Base-by-base conservation (phyloP, 2,888 invertebrate genomes). In the Tenthredo mesomela region DNA sequence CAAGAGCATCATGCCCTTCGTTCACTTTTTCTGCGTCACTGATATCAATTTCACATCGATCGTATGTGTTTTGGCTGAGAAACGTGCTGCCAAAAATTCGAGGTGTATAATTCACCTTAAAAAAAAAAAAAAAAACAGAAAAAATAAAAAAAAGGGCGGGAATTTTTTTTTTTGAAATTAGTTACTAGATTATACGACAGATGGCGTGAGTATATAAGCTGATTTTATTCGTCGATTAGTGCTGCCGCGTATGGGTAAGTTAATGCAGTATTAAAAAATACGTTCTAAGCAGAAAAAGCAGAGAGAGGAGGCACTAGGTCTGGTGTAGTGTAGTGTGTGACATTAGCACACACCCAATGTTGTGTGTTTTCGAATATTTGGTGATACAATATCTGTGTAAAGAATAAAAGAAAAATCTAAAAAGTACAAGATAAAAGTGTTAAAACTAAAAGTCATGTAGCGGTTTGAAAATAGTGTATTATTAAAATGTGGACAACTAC, bases 401-500 rank as follows among this genome's bases (percentile, higher is more conserved):
- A 67, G n/a, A n/a, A n/a, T n/a, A n/a, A 58, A 29, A 29, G 29
- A 54, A 33, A 33, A 33, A 33, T n/a, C n/a, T n/a, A 33, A 33
- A 33, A 4, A 4, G 33, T 33, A 33, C 29, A 33, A 29, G 1
- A 29, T 1, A 29, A 29, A 29, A 29, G 29, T 33, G 15, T 25
- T 61, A 80, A 37, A 21, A 33, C n/a, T 12, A 61, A 33, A 33
- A 65, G 82, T 40, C 85, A 92, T 91, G 92, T 91, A 91, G 89
- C 87, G 87, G 84, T 86, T 58, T 77, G 67, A 54, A 65, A 50
- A 88, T n/a, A n/a, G 70, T 67, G 84, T 29, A 85, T 84, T 83
- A 71, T 82, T 84, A 92, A 93, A 93, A 96, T 96, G 96, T 96
- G 96, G 96, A 95, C 95, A 91, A 96, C 96, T 88, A 95, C 96